Evolutionary conservation across 2,797 vertebrate species (phyloP), one percentile per base, ranked within the genome.

Genomic region (Parotocinclus haroldoi): DNA sequence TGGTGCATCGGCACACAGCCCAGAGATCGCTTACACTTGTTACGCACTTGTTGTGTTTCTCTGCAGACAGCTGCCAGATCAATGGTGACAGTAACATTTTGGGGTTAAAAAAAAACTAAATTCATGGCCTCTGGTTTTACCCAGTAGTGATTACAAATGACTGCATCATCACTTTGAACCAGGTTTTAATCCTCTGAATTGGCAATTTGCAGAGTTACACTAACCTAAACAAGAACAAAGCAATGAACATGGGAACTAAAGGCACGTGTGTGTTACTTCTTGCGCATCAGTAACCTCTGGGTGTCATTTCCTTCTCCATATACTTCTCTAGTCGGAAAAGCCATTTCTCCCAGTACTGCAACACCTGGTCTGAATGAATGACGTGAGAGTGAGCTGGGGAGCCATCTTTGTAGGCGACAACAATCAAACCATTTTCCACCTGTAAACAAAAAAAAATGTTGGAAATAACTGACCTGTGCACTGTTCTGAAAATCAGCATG

Each of bases 351-450:
- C 97, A 99, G 79, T 93, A 98, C 14, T 88, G 77, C 0, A 59
- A 81, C 80, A 95, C 95, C 37, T 92, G 81, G 11, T 90, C 76
- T 0, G 84, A 64, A 58, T 83, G 86, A 83, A 99, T 82, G 81
- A 89, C 84, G 74, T 98, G 96, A 0, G 90, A 75, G 0, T 99
- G 94, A 0, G 91, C 96, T 0, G 94, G 93, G 2, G 91, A 92
- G 7, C 96, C 97, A 0, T 98, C 90, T 81, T 96, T 97, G 76
- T 99, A 99, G 51, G 95, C 94, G 8, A 99, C 89, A n/a, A 98
- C 97, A 37, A 98, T 90, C 63, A 99, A 88, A 36, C 96, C 96
- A 63, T 88, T 91, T 59, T 85, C 84, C 73, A 98, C 93, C 95
- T 99, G 78, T n/a, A 69, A 10, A 52, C 7, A 66, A 52, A 71